These are phyloP conservation scores for Vultur gryphus DNA, from an alignment of 2,797 vertebrate species.

Conservation along the genomic window DNA sequence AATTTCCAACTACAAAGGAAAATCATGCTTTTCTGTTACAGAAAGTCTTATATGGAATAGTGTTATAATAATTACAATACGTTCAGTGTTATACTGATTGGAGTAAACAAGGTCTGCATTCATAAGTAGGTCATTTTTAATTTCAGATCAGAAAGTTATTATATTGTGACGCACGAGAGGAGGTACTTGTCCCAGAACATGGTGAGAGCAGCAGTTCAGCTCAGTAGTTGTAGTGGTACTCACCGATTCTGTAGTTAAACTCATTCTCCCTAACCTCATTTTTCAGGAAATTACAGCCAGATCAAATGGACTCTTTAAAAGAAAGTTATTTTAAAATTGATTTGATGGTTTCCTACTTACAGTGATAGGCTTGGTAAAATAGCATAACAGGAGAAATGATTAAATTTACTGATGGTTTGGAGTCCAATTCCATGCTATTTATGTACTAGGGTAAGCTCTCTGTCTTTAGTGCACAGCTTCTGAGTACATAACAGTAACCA, in stretches of 20 bases:
- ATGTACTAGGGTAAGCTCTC: neutral
- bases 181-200: neutral
- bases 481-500: neutral
- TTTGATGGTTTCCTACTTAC: neutral
- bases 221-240: neutral
- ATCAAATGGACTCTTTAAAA: neutral
- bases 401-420: neutral
- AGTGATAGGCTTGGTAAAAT: neutral
- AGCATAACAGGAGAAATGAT: neutral
- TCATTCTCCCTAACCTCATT: neutral
- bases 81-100: neutral
- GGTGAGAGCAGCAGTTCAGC: neutral
- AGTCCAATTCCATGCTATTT: neutral
- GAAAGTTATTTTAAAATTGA: neutral
- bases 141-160: neutral
- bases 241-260: neutral
- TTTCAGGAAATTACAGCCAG: constrained; percentile 1
- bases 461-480: neutral
- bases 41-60: neutral
- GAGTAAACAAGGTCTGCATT: neutral
- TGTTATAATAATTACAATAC: neutral
- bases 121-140: neutral
- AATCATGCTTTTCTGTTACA: neutral
- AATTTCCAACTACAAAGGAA: neutral
- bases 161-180: neutral